phyloP scores from a whole-genome alignment of 2,888 invertebrate genomes.

The Tolmerus cingulatus region DNA sequence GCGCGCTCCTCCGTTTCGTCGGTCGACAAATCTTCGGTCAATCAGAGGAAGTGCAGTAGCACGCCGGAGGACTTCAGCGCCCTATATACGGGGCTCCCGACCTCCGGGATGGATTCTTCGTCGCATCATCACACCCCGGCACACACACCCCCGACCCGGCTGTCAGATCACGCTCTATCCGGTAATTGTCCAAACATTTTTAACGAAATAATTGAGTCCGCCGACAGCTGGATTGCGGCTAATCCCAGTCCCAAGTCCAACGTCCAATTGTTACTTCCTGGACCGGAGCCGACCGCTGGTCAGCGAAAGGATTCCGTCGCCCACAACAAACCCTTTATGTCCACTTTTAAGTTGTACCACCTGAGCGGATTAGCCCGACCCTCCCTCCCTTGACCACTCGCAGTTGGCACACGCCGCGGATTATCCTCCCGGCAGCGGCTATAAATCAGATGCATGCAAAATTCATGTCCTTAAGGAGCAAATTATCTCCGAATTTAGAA shows the following conservation, averaged over 20 bases:
- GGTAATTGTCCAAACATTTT: slow-evolving; percentile 62
- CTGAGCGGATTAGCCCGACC: slow-evolving; percentile 7
- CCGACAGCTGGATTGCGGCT: slow-evolving; percentile 20
- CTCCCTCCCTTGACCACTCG: not conserved
- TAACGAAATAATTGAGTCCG: not conserved
- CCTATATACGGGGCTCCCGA: slow-evolving; percentile 74
- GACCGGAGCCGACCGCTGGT: not conserved
- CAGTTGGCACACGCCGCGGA: slow-evolving; percentile 39
- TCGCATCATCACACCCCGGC: slow-evolving; percentile 73
- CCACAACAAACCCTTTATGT: not conserved
- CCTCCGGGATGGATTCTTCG: slow-evolving; percentile 63
- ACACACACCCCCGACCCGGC: slow-evolving; percentile 73
- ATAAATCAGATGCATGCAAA: not conserved
- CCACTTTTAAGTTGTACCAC: not conserved
- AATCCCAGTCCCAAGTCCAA: not conserved
- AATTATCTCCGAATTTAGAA: slow-evolving; percentile 44
- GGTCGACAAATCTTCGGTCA: slow-evolving; percentile 65
- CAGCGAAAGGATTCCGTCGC: not conserved
- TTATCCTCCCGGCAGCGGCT: slow-evolving; percentile 15
- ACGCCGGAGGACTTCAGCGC: slow-evolving; percentile 90
- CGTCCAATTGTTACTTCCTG: not conserved
- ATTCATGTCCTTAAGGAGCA: slow-evolving; percentile 32
- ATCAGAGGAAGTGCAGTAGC: slow-evolving; percentile 78
- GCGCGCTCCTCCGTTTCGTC: slow-evolving; percentile 65
- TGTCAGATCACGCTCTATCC: slow-evolving; percentile 69